These are phyloP conservation scores for Otus sunia DNA, from an alignment of 2,113 vertebrate species.

Conservation along the genomic window DNA sequence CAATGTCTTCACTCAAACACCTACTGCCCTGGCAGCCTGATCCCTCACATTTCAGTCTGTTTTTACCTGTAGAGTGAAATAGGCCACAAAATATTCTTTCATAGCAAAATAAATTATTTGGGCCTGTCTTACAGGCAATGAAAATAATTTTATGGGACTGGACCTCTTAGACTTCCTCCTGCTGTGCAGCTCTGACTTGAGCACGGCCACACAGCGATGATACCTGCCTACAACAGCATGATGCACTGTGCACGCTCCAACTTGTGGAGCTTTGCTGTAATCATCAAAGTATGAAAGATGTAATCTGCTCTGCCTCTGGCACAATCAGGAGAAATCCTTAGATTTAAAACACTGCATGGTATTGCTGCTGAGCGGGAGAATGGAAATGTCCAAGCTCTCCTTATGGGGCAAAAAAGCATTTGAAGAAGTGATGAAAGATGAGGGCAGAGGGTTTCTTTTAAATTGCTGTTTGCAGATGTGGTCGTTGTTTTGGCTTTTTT, in stretches of 20 bases:
- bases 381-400: neutral
- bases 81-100: neutral
- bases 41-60: neutral
- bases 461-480: neutral
- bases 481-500: neutral
- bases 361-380: neutral
- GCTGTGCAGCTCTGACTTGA: accelerated
- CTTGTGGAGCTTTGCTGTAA: neutral
- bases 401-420: neutral
- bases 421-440: neutral
- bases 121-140: neutral
- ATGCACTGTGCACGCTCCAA: accelerated
- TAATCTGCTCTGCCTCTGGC: neutral
- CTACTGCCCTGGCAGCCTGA: neutral
- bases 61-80: neutral
- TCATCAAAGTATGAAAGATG: neutral
- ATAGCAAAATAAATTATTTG: neutral
- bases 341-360: neutral
- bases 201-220: accelerated
- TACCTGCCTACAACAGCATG: neutral
- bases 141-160: neutral
- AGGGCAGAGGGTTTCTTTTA: neutral
- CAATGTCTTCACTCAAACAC: neutral
- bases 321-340: neutral
- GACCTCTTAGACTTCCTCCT: neutral